Evolutionary conservation across 2,797 vertebrate genomes (phyloP).

Genomic region (Gorsachius magnificus): DNA sequence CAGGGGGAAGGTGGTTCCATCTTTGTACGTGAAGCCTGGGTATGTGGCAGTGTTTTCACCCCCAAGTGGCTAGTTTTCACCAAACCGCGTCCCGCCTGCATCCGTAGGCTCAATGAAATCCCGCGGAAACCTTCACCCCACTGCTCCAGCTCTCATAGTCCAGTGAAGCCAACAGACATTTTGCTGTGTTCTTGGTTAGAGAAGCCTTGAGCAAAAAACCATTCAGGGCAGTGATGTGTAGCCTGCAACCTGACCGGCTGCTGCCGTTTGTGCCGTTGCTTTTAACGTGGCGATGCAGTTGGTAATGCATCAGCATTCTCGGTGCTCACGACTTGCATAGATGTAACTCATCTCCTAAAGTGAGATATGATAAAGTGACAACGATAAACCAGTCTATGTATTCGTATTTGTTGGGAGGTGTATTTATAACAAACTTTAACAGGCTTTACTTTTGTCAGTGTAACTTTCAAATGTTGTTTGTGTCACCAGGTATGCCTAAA

Average conservation of each 20-base stretch:
- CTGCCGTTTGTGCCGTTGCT: neutral
- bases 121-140: neutral
- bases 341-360: neutral
- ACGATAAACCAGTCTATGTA: neutral
- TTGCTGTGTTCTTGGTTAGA: neutral
- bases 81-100: neutral
- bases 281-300: neutral
- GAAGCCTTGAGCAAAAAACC: neutral
- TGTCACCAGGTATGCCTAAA: neutral
- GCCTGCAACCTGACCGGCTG: neutral
- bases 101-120: neutral
- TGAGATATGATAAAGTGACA: too few relatives aligned
- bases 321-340: accelerated
- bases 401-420: neutral
- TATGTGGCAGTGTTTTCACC: neutral
- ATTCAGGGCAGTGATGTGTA: neutral
- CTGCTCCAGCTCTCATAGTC: neutral
- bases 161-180: neutral
- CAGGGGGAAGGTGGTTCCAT: neutral
- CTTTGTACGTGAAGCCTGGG: accelerated
- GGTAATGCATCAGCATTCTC: neutral
- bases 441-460: neutral
- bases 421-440: neutral
- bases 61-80: neutral
- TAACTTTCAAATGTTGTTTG: neutral